Base-by-base conservation (phyloP, 1,140 invertebrate genomes). In the Agrypnia vestita region DNA sequence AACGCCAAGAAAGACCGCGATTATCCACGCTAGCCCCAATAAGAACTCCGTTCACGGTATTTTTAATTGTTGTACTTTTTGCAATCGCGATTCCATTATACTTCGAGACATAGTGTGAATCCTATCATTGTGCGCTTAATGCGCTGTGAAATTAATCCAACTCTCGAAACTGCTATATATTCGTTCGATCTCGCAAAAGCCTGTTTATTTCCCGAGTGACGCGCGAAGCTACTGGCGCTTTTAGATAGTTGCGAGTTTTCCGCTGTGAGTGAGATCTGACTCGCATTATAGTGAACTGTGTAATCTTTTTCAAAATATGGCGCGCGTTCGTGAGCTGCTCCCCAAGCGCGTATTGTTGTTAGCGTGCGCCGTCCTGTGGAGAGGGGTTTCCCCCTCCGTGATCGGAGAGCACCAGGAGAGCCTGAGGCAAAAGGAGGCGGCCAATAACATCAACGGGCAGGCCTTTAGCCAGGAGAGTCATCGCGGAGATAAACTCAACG, bases 61-160 rank as follows among this genome's bases (percentile, higher is more conserved):
- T 80, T 77, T 73, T 79, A 62, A 80, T 82, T 80, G 75, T 80
- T 75, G 76, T 44, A 55, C 79, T 61, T 78, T 80, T 83, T 46
- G 75, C 82, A 81, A 83, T 78, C 74, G 62, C 76, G 56, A 64
- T 61, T 75, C 78, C 82, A 87, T 88, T 89, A 88, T 86, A 82
- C 82, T 81, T 77, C 83, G 61, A 84, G 84, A 84, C 80, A 80
- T 81, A 82, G 85, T 86, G 85, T 86, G 85, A 84, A 89, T 90
- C 89, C 89, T 88, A 87, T 84, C 85, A 89, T 90, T 90, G 88
- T 90, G 69, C 78, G 80, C 44, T 76, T 87, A 86, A 90, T 84
- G 78, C 74, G 82, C 86, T 87, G 85, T 87, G 88, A 89, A 90
- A 85, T 85, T 82, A 85, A 86, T 85, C 86, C 84, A 85, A 84